Evolutionary conservation across 2,797 vertebrate species (phyloP).

Genomic region (Clarias fuscus): DNA sequence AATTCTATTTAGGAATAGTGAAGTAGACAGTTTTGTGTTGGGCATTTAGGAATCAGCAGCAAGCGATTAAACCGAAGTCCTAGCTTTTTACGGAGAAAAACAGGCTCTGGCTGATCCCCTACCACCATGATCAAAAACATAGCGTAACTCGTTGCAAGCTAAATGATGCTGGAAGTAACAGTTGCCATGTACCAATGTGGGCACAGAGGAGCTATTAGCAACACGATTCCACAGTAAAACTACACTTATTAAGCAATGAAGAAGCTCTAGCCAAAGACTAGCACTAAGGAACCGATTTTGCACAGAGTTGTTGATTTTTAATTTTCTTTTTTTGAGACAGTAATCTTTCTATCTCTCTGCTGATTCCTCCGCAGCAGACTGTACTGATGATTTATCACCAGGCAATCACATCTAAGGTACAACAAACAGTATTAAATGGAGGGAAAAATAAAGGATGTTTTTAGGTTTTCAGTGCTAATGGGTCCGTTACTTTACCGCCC

Average conservation of each 20-base stretch:
- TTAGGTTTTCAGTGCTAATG: constrained; percentile 61
- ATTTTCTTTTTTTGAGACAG: not conserved
- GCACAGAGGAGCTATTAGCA: constrained; percentile 45
- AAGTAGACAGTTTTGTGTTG: constrained; percentile 26
- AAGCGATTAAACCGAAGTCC: constrained; percentile 25
- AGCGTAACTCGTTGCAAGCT: constrained; percentile 46
- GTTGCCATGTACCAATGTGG: constrained; percentile 55
- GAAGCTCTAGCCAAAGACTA: constrained; percentile 59
- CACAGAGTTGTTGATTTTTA: constrained; percentile 14
- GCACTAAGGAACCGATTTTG: constrained; percentile 25
- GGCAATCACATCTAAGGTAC: constrained; percentile 53
- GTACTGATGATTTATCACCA: constrained; percentile 70
- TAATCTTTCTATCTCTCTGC: constrained; percentile 52
- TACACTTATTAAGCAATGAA: constrained; percentile 55
- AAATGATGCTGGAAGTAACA: constrained; percentile 50
- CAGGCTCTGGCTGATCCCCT: constrained; percentile 34
- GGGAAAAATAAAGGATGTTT: constrained; percentile 51
- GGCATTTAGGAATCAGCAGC: constrained; percentile 16
- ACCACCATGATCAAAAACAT: constrained; percentile 45
- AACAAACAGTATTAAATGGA: constrained; percentile 7
- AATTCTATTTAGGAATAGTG: constrained; percentile 27
- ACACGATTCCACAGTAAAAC: constrained; percentile 60
- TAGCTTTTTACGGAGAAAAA: constrained; percentile 29
- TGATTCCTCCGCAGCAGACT: constrained; percentile 57
- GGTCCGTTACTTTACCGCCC: constrained; percentile 55